Evolutionary conservation across 2,113 vertebrate species (phyloP).

Genomic region (Perca schrenkii): DNA sequence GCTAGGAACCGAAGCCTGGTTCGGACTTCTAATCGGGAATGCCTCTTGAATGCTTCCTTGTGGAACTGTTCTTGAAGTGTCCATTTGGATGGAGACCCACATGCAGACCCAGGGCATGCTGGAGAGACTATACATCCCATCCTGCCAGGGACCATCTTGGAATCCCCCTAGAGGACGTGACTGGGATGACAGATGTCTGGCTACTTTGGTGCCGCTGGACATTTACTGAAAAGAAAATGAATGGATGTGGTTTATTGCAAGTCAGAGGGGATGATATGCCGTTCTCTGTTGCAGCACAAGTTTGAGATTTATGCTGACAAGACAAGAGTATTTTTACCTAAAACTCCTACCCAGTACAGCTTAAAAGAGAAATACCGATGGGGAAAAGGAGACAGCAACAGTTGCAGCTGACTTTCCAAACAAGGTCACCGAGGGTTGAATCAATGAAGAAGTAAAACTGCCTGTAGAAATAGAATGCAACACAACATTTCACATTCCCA

Average conservation of each 20-base stretch:
- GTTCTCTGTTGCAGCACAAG: constrained; percentile 6
- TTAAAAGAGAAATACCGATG: constrained; percentile 9
- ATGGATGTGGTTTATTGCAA: not conserved
- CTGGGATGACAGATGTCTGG: not conserved
- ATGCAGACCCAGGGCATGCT: not conserved
- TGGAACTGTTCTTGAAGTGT: not conserved
- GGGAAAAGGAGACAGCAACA: constrained; percentile 6
- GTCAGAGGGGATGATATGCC: not conserved
- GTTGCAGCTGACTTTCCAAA: constrained; percentile 36
- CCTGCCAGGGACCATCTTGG: not conserved
- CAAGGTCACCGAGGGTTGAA: constrained; percentile 39
- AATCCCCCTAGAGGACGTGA: not conserved
- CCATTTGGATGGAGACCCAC: not conserved
- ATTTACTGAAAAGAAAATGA: not conserved
- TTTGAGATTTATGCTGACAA: constrained; percentile 24
- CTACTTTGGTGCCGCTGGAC: not conserved
- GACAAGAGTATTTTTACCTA: constrained; percentile 20
- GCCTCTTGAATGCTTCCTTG: not conserved
- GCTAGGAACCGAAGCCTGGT: not conserved
- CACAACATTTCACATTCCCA: not conserved
- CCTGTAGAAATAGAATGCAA: not conserved
- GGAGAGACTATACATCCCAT: not conserved
- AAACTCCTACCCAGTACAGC: not conserved
- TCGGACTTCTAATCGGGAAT: not conserved
- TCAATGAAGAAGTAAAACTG: not conserved